Evolutionary conservation across 1,140 invertebrate genomes (phyloP), one percentile per base, ranked within the genome.

Genomic region (Holotrichia oblita): DNA sequence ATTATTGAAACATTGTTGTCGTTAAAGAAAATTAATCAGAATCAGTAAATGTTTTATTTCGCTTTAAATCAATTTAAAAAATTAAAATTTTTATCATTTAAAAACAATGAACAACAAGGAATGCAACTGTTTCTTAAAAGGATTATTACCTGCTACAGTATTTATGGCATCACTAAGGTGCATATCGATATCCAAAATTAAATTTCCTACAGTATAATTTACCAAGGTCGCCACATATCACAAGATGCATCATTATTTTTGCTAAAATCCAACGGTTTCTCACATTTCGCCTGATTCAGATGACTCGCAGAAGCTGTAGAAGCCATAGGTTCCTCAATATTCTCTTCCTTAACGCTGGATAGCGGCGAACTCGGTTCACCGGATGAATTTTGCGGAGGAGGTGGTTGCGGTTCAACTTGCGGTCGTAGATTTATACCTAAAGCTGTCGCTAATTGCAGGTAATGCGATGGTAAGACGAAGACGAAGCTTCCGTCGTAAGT

Each of bases 401-500:
- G 77, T 27, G 34, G 59, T 24, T 24, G 61, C 48, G 55, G n/a
- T 55, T 17, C 61, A 34, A 77, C 75, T 77, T 81, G 82, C 24
- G 83, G 81, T 40, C 84, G 77, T 27, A 87, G 73, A 81, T 87
- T 87, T 17, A 86, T 85, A 17, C 85, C 86, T 12, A 87, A 78
- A 24, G 85, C 86, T 24, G 83, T 83, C 0, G 86, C 86, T 14
- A 87, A 69, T 77, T 87, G 85, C 4, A 87, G 80, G 76, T 87
- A 87, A 79, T 87, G 86, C 78, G 86, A 85, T 0, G 86, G 86
- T 42, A 87, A 80, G 0, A 87, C 80, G 41, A 87, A 83, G 10
- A 87, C 85, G 69, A 86, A 85, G 73, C 84, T 86, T 3, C 84
- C 85, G 76, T 87, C 85, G 72, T 85, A 85, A 40, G 81, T 85